Evolutionary conservation across 1,140 invertebrate genomes (phyloP), one percentile per base, ranked within the genome.

Genomic region (Drosophila auraria): DNA sequence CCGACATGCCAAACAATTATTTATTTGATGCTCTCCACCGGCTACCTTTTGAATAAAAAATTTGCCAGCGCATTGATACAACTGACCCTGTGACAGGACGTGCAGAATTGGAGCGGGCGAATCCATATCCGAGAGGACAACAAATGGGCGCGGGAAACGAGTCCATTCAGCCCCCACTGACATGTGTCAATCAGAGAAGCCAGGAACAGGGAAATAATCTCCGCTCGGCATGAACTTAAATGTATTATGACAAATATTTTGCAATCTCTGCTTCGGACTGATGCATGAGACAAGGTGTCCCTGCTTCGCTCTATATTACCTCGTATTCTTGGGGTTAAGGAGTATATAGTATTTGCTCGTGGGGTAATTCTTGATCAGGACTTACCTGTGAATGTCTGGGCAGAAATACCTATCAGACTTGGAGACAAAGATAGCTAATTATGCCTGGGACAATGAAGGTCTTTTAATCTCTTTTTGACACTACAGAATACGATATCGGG

Each of bases 161-260:
- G 59, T 66, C 62, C 70, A 51, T 50, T 73, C 27, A 15, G 30
- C 49, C 56, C 56, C 30, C 33, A 70, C 79, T 80, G 86, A 74
- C 82, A 86, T 71, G 89, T 90, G 86, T 90, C 86, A 90, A 90
- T 90, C 86, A 90, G 72, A 77, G 51, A 15, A 12, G n/a, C 75
- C 56, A 36, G 57, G 60, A 72, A 64, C 86, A 90, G 68, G 70
- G 64, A 65, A 80, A 91, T 90, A 90, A 90, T 90, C 86, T 90
- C 69, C 63, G 71, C 62, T 80, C 79, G 86, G 83, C 87, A 86
- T 78, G 86, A 80, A 82, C 86, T 90, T 86, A 91, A 90, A 90
- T 86, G 86, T 90, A 82, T 90, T 90, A 90, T 90, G 86, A 91
- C 86, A 90, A 90, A 90, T 90, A 90, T 90, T 86, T 90, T 64